These are phyloP conservation scores for Acipenser ruthenus DNA, from an alignment of 2,797 vertebrate genomes.

Conservation along the genomic window DNA sequence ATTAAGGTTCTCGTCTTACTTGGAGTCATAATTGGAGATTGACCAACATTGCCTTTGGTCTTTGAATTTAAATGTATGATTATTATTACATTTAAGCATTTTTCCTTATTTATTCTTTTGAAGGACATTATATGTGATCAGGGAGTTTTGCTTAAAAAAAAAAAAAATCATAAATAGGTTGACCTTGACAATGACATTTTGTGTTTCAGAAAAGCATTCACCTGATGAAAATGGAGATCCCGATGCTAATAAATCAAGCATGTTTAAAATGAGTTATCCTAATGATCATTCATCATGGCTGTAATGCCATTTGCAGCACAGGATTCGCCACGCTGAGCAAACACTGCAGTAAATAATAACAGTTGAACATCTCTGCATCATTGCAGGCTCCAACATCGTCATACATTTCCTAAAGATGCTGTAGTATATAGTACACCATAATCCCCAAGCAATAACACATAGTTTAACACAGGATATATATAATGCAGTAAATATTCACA, in stretches of 20 bases:
- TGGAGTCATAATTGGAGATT: conserved; percentile 98
- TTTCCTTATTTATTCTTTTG: conserved; percentile 50
- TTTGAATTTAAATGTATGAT: conserved; percentile 17
- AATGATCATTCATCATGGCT: conserved; percentile 99
- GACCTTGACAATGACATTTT: conserved; percentile 99
- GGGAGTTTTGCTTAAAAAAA: conserved; percentile 68
- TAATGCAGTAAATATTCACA: conserved; percentile 60
- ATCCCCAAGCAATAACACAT: conserved; percentile 45
- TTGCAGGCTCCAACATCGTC: conserved; percentile 81
- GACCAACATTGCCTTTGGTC: conserved; percentile 94
- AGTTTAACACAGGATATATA: conserved; percentile 34
- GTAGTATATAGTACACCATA: conserved; percentile 70
- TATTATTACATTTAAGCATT: no score
- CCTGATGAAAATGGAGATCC: conserved; percentile 98
- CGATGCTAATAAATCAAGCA: conserved; percentile 96
- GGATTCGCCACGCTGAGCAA: conserved; percentile 85
- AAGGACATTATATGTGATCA: conserved; percentile 71
- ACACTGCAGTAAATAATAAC: conserved; percentile 99
- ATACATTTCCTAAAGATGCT: conserved; percentile 90
- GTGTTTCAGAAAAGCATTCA: conserved; percentile 96
- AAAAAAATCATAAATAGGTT: conserved; percentile 72
- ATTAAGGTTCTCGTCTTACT: conserved; percentile 99
- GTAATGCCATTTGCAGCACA: conserved; percentile 95
- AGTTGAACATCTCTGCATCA: conserved; percentile 80
- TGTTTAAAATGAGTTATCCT: conserved; percentile 99